Evolutionary conservation across 35 echinoderm and acorn worm genomes (phyloP), one percentile per base, ranked within the genome.

Genomic region (Ophiothrix spiculata): DNA sequence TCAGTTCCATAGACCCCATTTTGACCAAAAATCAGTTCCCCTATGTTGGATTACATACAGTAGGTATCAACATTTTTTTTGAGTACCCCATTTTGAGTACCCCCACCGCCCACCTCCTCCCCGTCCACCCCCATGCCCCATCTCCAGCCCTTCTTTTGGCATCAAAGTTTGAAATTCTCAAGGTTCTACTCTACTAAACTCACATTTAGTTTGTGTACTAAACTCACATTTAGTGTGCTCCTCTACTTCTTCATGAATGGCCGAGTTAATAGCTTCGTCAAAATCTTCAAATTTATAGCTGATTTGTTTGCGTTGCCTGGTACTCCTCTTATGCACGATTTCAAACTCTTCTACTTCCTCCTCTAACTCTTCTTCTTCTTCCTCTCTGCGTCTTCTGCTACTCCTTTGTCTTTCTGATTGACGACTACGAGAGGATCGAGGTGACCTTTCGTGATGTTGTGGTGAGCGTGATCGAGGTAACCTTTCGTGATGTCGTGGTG

Each of bases 281-380:
- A 98, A 98, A 40, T 98, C 95, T 39, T 98, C 92, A 90, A 98
- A 98, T 73, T 89, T 93, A 46, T 98, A 98, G 80, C 82, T 93
- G 46, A 98, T 98, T 31, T 93, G 85, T 69, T 93, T 93, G 6
- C 92, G 75, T 15, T 63, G 77, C 35, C 95, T 56, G 23, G 84
- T 42, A 0, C 91, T 94, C 31, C 92, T 39, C 31, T 91, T 64
- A 81, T 90, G 83, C 15, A 98, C 82, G 36, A 94, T 81, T 56
- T 97, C 94, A 21, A 86, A 92, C 42, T 92, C 87, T 0, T 92
- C 94, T 40, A 81, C 79, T 0, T 45, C 86, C 31, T 87, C 86
- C 11, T 41, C 39, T 1, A 56, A 74, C 0, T 87, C 86, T 56
- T 80, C 45, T 56, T 83, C 80, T 42, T 82, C 38, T 28, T 82